Evolutionary conservation across 2,113 vertebrate species (phyloP).

Genomic region (Oryctolagus cuniculus): DNA sequence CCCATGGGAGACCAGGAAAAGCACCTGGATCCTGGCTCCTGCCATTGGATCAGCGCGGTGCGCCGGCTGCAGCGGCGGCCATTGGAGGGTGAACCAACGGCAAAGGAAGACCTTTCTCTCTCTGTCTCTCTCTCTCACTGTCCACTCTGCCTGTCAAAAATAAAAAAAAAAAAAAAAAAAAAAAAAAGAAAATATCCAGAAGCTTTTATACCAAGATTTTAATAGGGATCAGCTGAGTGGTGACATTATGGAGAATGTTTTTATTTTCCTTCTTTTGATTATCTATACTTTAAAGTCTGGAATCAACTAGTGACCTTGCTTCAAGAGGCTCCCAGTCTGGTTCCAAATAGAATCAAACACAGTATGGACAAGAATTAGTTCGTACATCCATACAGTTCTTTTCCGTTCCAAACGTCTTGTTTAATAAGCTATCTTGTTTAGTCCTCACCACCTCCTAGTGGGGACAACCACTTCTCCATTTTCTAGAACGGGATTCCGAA

Average conservation of each 20-base stretch:
- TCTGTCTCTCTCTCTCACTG: no score
- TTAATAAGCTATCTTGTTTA: neutral
- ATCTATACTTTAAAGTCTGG: neutral
- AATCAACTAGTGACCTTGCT: neutral
- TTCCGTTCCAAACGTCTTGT: neutral
- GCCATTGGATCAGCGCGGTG: no score
- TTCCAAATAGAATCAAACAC: conserved; percentile 28
- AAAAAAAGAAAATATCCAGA: neutral
- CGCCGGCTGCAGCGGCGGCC: no score
- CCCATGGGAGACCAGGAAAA: no score
- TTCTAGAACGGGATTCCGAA: neutral
- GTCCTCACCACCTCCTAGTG: neutral
- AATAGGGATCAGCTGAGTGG: neutral
- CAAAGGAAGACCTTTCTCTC: no score
- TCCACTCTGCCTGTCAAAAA: no score
- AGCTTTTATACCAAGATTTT: neutral
- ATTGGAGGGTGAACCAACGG: no score
- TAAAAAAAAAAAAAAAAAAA: no score
- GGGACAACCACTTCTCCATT: neutral
- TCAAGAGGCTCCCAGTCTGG: neutral
- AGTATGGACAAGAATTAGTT: neutral
- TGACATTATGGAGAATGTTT: neutral
- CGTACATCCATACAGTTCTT: neutral
- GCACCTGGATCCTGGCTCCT: no score
- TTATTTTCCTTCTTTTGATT: conserved; percentile 2